A percentile compares a stretch with the other conserved stretches of the same genome.
Evolutionary conservation across 2,888 invertebrate species (phyloP).

Genomic region (Ditula angustiorana): DNA sequence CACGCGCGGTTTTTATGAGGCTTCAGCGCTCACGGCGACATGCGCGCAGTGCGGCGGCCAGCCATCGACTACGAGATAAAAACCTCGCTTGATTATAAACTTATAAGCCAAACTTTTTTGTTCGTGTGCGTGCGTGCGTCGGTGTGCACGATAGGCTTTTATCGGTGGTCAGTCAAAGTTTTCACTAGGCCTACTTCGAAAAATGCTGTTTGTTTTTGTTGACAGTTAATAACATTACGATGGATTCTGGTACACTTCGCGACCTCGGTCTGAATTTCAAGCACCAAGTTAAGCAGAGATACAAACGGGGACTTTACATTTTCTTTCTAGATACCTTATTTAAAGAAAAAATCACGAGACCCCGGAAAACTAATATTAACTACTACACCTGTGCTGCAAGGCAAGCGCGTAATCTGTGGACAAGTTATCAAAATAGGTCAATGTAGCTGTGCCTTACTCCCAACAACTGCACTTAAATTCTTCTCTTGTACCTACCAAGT

Average conservation of each 20-base stretch:
- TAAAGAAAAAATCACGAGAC: conserved; percentile 37
- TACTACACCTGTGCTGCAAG: conserved; percentile 57
- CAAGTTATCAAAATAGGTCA: conserved; percentile 83
- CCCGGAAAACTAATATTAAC: conserved; percentile 42
- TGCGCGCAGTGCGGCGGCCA: conserved; percentile 78
- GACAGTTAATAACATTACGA: conserved; percentile 2
- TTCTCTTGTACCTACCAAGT: conserved; percentile 41
- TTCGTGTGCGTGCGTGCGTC: conserved; percentile 75
- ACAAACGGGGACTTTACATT: neutral
- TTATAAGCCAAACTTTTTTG: conserved; percentile 84
- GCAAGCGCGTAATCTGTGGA: conserved; percentile 74
- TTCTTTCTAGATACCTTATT: neutral
- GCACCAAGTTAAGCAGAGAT: too few relatives aligned
- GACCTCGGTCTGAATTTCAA: neutral
- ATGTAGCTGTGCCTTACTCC: conserved; percentile 68
- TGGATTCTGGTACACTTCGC: neutral
- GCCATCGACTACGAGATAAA: conserved; percentile 84
- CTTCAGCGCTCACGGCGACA: conserved; percentile 68
- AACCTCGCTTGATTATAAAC: conserved; percentile 84
- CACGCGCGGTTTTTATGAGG: conserved; percentile 69
- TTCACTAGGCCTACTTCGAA: conserved; percentile 62
- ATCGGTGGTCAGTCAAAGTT: conserved; percentile 66
- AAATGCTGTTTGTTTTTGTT: conserved; percentile 17
- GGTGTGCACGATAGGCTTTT: conserved; percentile 74
- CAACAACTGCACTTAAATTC: conserved; percentile 60